A percentile compares a stretch with the other conserved stretches of the same genome.
Evolutionary conservation across 2,797 vertebrate species (phyloP).

Genomic region (Bovichtus diacanthus): DNA sequence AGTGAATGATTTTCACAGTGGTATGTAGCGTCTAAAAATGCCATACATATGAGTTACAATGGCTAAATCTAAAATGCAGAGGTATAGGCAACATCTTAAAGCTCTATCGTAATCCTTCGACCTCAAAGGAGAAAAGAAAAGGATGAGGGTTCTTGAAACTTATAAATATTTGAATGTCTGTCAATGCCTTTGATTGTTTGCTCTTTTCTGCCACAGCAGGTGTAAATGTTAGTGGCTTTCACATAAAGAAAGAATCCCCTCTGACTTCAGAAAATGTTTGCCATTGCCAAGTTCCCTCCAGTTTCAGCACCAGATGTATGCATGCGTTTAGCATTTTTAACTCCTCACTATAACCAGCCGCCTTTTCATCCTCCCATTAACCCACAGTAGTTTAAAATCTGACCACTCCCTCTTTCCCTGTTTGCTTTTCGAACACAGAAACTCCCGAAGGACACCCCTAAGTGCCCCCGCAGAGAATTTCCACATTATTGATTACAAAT

Average conservation of each 20-base stretch:
- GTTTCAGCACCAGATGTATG: background rate
- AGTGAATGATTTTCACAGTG: constrained; percentile 19
- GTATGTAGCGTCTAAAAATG: constrained; percentile 2
- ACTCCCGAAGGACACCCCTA: constrained; percentile 45
- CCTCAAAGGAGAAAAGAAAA: constrained; percentile 32
- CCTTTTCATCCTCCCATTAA: constrained; percentile 34
- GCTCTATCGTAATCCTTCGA: constrained; percentile 44
- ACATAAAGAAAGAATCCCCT: background rate
- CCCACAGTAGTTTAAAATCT: constrained; percentile 16
- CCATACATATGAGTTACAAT: constrained; percentile 8
- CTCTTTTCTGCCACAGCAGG: constrained; percentile 28
- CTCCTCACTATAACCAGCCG: constrained; percentile 5
- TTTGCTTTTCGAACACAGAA: constrained; percentile 57
- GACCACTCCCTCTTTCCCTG: constrained; percentile 20
- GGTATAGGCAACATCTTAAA: constrained; percentile 10
- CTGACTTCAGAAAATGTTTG: constrained; percentile 13
- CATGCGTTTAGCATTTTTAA: constrained; percentile 26
- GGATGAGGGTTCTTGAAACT: constrained; percentile 14
- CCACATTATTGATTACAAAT: constrained; percentile 77
- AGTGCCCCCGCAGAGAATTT: constrained; percentile 66
- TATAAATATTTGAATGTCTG: constrained; percentile 58
- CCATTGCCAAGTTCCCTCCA: constrained; percentile 6
- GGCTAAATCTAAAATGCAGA: background rate
- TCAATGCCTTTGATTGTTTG: constrained; percentile 24
- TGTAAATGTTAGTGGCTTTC: constrained; percentile 45